Evolutionary conservation across 2,113 vertebrate species (phyloP).

Genomic region (Dunckerocampus dactyliophorus): DNA sequence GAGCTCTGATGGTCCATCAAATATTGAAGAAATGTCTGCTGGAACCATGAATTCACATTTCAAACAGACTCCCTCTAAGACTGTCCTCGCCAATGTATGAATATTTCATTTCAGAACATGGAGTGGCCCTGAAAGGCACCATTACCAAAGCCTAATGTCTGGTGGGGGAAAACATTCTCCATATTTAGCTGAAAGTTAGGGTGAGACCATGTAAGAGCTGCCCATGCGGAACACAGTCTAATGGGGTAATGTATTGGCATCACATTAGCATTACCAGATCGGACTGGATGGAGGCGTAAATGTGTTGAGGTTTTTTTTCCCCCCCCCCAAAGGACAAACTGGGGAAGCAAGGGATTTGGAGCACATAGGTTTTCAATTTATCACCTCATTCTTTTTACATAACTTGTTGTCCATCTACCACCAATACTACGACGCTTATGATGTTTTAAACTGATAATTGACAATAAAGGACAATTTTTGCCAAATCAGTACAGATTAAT

Average conservation of each 20-base stretch:
- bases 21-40: constrained; percentile 73
- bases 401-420: background rate
- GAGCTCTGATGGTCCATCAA: constrained; percentile 68
- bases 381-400: constrained; percentile 19
- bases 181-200: constrained; percentile 61
- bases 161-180: constrained; percentile 54
- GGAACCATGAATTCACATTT: constrained; percentile 67
- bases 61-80: constrained; percentile 66
- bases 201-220: constrained; percentile 57
- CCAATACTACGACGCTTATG: background rate
- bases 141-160: constrained; percentile 65
- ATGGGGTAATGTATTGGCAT: constrained; percentile 64
- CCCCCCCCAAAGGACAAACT: constrained; percentile 44
- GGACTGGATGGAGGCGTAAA: constrained; percentile 22
- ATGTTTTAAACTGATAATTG: too few species aligned
- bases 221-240: constrained; percentile 60
- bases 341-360: constrained; percentile 28
- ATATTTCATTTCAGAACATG: constrained; percentile 72
- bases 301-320: background rate
- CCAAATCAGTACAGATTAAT: too few species aligned
- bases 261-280: constrained; percentile 56
- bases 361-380: constrained; percentile 39
- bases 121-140: constrained; percentile 66
- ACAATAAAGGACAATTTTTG: background rate
- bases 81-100: constrained; percentile 65